Evolutionary conservation across 2,888 invertebrate species (phyloP), one percentile per base, ranked within the genome.

Genomic region (Nemurella pictetii): DNA sequence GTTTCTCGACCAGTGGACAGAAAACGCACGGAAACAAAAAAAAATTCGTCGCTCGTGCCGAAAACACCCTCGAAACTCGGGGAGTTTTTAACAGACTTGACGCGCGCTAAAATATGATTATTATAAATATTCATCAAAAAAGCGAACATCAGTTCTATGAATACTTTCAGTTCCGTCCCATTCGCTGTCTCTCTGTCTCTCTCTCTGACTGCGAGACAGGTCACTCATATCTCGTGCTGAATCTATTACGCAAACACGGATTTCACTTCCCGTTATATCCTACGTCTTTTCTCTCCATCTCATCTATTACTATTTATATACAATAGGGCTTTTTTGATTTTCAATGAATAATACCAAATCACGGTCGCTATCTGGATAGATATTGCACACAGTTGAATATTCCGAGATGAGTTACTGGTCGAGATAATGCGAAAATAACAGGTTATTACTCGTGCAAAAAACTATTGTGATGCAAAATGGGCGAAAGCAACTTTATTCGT

Each of bases 401-500:
- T 55, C 55, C 55, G 55, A 3, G 55, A 55, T 55, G 55, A 55
- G 55, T 55, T 55, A 55, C 55, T 55, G 55, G 1, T 2, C 55
- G 55, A 55, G 55, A 55, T 55, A 55, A 55, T 55, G 20, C 55
- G 55, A 20, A 55, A 20, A 55, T 55, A 55, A 55, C 55, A 55
- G 55, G 55, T 55, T 55, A 55, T 55, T 55, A 55, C 55, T 55
- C 55, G 55, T 55, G 55, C 15, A 55, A 55, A 55, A 55, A 55
- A 55, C 55, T 55, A 55, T 55, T 55, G 20, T 55, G 55, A 55
- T 55, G 55, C 55, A 55, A 55, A 55, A 55, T 20, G 55, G 55
- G 55, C 55, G 55, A 55, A 55, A 20, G 15, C 55, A 55, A 30
- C 78, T 78, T 78, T 78, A 78, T 78, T 78, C 78, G 28, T 78